Base-by-base conservation (phyloP, 2,797 vertebrate genomes). In the Odontamblyopus lacepedii region DNA sequence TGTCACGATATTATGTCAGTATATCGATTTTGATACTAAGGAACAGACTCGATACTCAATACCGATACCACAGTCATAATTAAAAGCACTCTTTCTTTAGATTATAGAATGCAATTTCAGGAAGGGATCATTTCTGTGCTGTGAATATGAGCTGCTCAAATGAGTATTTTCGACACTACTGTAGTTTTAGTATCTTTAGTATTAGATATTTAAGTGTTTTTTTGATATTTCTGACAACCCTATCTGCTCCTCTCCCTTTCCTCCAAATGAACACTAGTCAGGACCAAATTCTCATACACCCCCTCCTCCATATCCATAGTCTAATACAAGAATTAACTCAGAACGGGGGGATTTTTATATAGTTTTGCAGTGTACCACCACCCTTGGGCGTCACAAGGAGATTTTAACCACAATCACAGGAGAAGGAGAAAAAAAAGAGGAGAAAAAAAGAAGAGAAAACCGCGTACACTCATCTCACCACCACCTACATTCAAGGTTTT, bases 401-500 rank as follows among this genome's bases (percentile, higher is more conserved):
- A 26, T 64, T 64, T 64, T 64, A 64, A n/a, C 35, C 63, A 65
- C 41, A 86, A 86, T 83, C 83, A 85, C 48, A 73, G 73, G 87
- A 62, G 78, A 78, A 57, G 35, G 35, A 9, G 35, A 56, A 56
- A 56, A 23, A 56, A 77, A 86, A 35, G 73, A 73, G 73, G 87
- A 61, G 78, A 78, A 56, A 57, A 57, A 57, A 26, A 57, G 55
- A 57, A 57, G 15, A 48, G 44, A 48, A 57, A 77, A 86, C 29
- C 77, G 83, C 70, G 88, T 11, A 85, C 85, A 87, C 90, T 86
- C 87, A 91, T 89, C 88, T 86, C 89, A 90, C 81, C 81, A 87
- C 90, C 89, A 92, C 90, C 91, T 91, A 92, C 90, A 90, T 91
- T 91, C 90, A 91, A 91, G 91, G 92, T 92, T 94, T 91, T 90